Conservation (phyloP, 2,888 invertebrate species). For the Meganola albula region DNA sequence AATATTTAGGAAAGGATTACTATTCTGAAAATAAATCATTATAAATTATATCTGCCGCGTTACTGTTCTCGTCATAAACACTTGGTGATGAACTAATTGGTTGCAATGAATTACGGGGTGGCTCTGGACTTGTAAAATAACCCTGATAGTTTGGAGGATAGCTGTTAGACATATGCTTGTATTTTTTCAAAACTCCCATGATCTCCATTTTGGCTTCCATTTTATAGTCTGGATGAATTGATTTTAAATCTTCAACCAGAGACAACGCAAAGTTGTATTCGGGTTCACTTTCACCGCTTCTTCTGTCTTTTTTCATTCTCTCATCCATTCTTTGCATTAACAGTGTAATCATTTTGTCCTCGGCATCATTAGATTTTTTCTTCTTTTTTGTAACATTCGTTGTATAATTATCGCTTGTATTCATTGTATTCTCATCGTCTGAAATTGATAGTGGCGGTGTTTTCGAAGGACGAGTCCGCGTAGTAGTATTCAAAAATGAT, state of each 20-base stretch:
- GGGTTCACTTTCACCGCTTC: conserved; percentile 17
- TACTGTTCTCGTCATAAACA: conserved; percentile 23
- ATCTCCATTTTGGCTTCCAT: conserved; percentile 22
- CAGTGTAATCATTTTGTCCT: conserved; percentile 18
- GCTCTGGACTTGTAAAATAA: conserved; percentile 25
- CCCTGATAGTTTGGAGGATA: conserved; percentile 21
- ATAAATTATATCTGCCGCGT: conserved; percentile 22
- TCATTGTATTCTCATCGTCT: conserved; percentile 22
- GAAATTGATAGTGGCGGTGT: conserved; percentile 17
- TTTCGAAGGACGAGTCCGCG: conserved; percentile 19
- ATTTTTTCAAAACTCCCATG: conserved; percentile 19
- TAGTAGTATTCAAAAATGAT: conserved; percentile 23
- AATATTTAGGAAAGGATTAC: conserved; percentile 11
- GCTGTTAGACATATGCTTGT: conserved; percentile 12
- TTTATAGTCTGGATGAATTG: conserved; percentile 15
- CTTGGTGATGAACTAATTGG: conserved; percentile 23
- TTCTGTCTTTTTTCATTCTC: conserved; percentile 11
- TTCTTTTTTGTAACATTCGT: conserved; percentile 17
- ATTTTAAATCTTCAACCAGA: conserved; percentile 19
- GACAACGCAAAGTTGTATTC: conserved; percentile 23
- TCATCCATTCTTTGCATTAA: conserved; percentile 19
- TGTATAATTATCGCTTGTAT: conserved; percentile 15
- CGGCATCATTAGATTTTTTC: conserved; percentile 20
- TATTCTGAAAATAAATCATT: conserved; percentile 17
- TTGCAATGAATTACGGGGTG: conserved; percentile 18